Conservation (phyloP, 2,113 vertebrate species). For the Caranx melampygus region DNA sequence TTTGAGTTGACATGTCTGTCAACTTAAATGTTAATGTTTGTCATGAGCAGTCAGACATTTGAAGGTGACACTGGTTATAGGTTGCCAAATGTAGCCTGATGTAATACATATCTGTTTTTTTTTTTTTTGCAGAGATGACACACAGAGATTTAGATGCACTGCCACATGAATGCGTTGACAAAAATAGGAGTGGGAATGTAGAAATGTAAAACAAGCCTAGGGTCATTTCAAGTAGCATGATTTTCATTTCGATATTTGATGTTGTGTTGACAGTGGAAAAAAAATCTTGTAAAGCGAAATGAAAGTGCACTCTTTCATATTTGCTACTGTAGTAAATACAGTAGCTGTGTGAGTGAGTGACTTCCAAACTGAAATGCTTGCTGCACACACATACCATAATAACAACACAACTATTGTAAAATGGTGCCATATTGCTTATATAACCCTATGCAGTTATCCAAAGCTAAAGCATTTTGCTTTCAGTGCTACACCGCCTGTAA, state of each 20-base stretch:
- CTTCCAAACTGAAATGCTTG: neutral
- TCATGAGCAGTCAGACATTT: neutral
- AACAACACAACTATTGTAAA: neutral
- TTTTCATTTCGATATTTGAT: neutral
- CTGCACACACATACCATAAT: neutral
- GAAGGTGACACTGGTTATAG: constrained; percentile 2
- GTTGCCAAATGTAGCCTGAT: neutral
- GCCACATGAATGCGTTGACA: neutral
- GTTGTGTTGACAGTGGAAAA: neutral
- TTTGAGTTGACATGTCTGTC: constrained; percentile 17
- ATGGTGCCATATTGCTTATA: neutral
- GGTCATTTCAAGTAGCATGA: neutral
- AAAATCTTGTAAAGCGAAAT: neutral
- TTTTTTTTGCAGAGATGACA: neutral
- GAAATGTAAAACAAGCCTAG: neutral
- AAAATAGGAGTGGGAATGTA: neutral
- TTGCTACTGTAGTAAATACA: neutral
- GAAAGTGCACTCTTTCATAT: neutral
- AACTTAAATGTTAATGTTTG: constrained; percentile 8
- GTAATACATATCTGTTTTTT: too few relatives aligned
- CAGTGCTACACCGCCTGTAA: neutral
- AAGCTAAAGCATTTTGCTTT: neutral
- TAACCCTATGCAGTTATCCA: neutral
- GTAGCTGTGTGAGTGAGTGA: neutral
- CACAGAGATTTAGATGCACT: neutral